Conservation (phyloP, 2,797 vertebrate genomes). For the Cyprinella venusta region DNA sequence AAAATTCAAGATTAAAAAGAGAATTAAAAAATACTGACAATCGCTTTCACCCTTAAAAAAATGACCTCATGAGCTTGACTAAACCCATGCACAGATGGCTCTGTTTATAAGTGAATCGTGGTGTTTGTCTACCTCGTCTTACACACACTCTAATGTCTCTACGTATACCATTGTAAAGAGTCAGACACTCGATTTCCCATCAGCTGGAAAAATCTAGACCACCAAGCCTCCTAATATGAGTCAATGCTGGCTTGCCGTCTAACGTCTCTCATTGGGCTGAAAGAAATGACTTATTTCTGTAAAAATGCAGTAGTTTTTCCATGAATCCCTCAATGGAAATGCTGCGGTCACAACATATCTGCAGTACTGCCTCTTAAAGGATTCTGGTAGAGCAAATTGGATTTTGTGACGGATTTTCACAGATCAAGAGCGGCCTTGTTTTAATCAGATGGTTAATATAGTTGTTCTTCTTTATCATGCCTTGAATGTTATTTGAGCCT, state of each 20-base stretch:
- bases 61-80: conserved; percentile 22
- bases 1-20: background rate
- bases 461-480: background rate
- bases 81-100: conserved; percentile 17
- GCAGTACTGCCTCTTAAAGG: background rate
- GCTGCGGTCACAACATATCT: background rate
- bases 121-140: conserved; percentile 27
- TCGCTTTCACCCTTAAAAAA: background rate
- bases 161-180: background rate
- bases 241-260: conserved; percentile 14
- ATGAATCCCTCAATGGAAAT: conserved; percentile 7
- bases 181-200: conserved; percentile 10
- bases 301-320: conserved; percentile 35
- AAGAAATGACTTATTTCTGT: conserved; percentile 2
- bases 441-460: background rate
- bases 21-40: background rate
- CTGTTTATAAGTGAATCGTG: background rate
- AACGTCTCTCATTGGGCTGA: background rate
- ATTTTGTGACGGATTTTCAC: background rate
- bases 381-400: background rate
- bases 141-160: background rate
- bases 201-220: conserved; percentile 27
- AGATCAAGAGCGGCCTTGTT: background rate
- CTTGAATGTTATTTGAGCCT: background rate
- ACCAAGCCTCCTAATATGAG: conserved; percentile 4